phyloP scores from a whole-genome alignment of 2,888 invertebrate genomes.

The Troilus luridus region DNA sequence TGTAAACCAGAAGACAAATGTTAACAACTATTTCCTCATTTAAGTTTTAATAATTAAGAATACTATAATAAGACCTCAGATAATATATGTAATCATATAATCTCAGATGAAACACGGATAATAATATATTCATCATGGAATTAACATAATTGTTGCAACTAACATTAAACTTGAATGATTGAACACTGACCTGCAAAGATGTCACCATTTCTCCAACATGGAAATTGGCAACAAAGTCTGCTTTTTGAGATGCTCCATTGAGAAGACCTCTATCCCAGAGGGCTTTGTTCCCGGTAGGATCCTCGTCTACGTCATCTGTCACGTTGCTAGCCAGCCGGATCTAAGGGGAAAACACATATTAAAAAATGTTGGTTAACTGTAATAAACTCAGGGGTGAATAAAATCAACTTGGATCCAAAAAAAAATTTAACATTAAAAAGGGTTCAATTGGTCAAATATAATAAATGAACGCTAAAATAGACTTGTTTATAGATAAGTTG shows the following conservation, averaged over 20 bases:
- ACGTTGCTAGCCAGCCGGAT: slow-evolving; percentile 88
- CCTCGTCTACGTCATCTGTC: slow-evolving; percentile 98
- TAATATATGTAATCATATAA: slow-evolving; percentile 37
- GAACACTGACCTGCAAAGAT: slow-evolving; percentile 80
- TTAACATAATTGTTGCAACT: neutral
- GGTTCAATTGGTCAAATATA: too few relatives aligned
- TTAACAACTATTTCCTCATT: neutral
- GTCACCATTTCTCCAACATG: slow-evolving; percentile 97
- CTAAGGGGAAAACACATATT: slow-evolving; percentile 67
- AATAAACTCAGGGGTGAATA: too few relatives aligned
- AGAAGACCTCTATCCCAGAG: slow-evolving; percentile 94
- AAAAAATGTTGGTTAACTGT: too few relatives aligned
- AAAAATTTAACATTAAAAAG: too few relatives aligned
- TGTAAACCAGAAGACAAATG: slow-evolving; percentile 73
- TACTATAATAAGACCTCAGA: neutral
- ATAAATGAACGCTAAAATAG: too few relatives aligned
- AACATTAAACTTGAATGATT: neutral
- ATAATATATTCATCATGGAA: slow-evolving; percentile 44
- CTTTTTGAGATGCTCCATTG: slow-evolving; percentile 98
- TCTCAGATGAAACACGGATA: slow-evolving; percentile 46
- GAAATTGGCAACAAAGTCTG: slow-evolving; percentile 92
- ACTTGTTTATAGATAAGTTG: too few relatives aligned
- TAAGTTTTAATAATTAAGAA: slow-evolving; percentile 3
- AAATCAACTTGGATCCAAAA: too few relatives aligned
- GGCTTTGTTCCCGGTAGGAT: slow-evolving; percentile 98